Base-by-base conservation (phyloP, 1,140 invertebrate species). In the Dendroctonus ponderosae region DNA sequence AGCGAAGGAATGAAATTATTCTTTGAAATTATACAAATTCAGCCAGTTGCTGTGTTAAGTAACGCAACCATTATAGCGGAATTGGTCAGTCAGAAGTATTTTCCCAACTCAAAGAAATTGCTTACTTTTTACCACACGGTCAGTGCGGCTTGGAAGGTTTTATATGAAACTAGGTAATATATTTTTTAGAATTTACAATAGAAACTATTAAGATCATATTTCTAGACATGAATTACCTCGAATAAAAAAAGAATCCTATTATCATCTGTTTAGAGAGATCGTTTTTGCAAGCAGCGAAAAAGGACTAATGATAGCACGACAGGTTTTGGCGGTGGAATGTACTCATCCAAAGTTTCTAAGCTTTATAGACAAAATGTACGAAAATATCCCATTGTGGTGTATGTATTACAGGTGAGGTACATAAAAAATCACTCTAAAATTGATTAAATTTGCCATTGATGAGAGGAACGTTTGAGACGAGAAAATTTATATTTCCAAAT, bases 1-100 rank as follows among this genome's bases (percentile, higher is more conserved):
- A 64, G 3, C 37, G 52, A 54, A 54, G 62, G 62, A n/a, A 57
- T 64, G 62, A 64, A 56, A 14, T 42, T 54, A 5, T 64, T 64
- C 14, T 57, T 64, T 11, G 43, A 64, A 9, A 56, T 64, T 37
- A 56, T 64, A 7, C 8, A 64, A 26, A 48, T 64, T 14, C 51
- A 57, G 12, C 62, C 62, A 7, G 38, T 40, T 26, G 12, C 54
- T 5, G 52, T 64, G 11, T n/a, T 64, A 6, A 54, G 51, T 5
- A 57, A 41, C 26, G 5, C 41, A 7, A 52, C 56, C 0, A 64
- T 64, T 26, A 38, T 64, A 11, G 11, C 42, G 38, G 51, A 64
- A 54, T n/a, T 44, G 14, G 8, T 54, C 7, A n/a, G 14, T 7
- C 62, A 64, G 40, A 43, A 57, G 26, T 53, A 46, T 37, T 64